Evolutionary conservation across 2,113 vertebrate species (phyloP), one percentile per base, ranked within the genome.

Genomic region (Hemiscyllium ocellatum): DNA sequence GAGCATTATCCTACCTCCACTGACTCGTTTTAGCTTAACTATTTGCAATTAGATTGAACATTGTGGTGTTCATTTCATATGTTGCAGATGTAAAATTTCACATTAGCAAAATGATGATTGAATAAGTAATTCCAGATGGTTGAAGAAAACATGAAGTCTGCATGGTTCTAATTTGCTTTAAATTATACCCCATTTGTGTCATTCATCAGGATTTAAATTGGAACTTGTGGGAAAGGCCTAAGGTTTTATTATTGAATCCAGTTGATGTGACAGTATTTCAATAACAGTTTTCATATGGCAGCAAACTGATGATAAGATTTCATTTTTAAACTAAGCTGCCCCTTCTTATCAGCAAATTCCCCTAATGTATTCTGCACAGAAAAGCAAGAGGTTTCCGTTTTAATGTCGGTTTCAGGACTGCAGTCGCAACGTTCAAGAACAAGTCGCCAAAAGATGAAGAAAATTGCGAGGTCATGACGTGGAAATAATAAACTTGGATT

Each of bases 91-190:
- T 37, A 94, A 94, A 68, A 70, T 70, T 94, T 94, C 42, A 50
- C 93, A 94, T 94, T 69, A 94, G 42, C 66, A 68, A 42, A 94
- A 94, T 70, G 93, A 70, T 94, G 93, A 94, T 94, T 94, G 93
- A 94, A 94, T 94, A 94, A 94, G 42, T 47, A 37, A 70, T 70
- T 29, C 65, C 93, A 70, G 66, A 70, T 94, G 93, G n/a, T 42
- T 42, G 68, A 15, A 68, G 37, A 94, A 94, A 94, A 13, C 37
- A 69, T 94, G 37, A 68, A 70, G 24, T 47, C 66, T 50, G 66
- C 93, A 94, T 69, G 93, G 66, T 94, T 94, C 93, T 66, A 94
- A 94, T 70, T 70, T 94, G 22, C 93, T 94, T 94, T 94, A 70
- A 94, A 70, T 94, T 94, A 70, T 70, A 94, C 65, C n/a, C n/a